phyloP scores from a whole-genome alignment of 1,140 invertebrate genomes.

The Macrocentrus cingulum region DNA sequence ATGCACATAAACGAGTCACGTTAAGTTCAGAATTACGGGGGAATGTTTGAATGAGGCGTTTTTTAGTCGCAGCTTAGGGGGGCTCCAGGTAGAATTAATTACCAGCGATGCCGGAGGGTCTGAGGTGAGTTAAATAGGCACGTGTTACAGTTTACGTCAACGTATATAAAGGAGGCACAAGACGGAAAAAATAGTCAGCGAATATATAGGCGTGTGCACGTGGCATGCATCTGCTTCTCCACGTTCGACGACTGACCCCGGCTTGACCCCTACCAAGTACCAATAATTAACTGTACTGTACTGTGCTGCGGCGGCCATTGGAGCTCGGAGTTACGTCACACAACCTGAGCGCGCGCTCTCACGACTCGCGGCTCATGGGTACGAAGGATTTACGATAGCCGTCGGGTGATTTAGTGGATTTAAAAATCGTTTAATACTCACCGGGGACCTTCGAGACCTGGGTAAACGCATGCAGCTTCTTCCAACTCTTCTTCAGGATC shows the following conservation, averaged over 20 bases:
- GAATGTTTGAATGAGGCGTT: background rate
- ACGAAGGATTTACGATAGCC: background rate
- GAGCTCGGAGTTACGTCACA: constrained; percentile 34
- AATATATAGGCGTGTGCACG: constrained; percentile 35
- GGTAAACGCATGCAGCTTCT: constrained; percentile 72
- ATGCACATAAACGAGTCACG: too few relatives aligned
- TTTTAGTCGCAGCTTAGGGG: constrained; percentile 4
- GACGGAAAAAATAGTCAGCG: constrained; percentile 12
- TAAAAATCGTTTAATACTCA: constrained; percentile 18
- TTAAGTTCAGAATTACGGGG: too few relatives aligned
- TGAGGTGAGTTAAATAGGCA: background rate
- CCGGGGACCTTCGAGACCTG: constrained; percentile 61
- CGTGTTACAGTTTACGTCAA: constrained; percentile 15
- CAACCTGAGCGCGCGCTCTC: constrained; percentile 26
- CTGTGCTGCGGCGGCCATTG: constrained; percentile 25
- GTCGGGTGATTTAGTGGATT: background rate
- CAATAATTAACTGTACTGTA: constrained; percentile 47
- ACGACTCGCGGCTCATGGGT: constrained; percentile 5
- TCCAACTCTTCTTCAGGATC: constrained; percentile 67
- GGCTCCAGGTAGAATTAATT: constrained; percentile 12
- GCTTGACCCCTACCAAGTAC: constrained; percentile 46
- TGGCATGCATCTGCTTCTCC: constrained; percentile 46
- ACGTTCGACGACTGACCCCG: constrained; percentile 36
- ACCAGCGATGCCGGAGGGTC: background rate
- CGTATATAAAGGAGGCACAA: background rate